A percentile compares a stretch with the other conserved stretches of the same genome.
Evolutionary conservation across 2,888 invertebrate genomes (phyloP).

Genomic region (Eulithis prunata): DNA sequence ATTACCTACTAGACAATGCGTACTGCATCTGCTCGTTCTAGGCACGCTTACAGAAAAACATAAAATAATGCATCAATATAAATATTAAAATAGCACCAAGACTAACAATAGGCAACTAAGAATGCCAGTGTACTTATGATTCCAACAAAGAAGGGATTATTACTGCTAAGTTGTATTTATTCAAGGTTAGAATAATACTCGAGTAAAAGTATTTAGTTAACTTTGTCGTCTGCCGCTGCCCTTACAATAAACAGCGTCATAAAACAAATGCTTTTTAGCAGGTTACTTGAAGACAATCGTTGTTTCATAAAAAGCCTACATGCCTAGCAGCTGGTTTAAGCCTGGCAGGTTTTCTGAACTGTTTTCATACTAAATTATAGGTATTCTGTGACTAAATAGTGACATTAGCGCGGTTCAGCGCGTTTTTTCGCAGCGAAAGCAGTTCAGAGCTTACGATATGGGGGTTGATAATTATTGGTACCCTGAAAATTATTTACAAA

Average conservation of each 20-base stretch:
- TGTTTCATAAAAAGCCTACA: no score
- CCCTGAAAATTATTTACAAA: no score
- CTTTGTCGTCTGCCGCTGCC: slow-evolving; percentile 22
- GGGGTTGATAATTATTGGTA: no score
- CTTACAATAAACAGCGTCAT: no score
- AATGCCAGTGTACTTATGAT: slow-evolving; percentile 13
- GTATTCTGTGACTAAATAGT: no score
- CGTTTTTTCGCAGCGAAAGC: no score
- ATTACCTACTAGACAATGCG: neutral
- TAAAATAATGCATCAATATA: slow-evolving; percentile 11
- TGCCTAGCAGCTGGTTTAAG: no score
- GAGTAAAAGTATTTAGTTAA: neutral
- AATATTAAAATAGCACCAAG: slow-evolving; percentile 22
- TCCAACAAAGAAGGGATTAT: slow-evolving; percentile 29
- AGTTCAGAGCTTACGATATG: no score
- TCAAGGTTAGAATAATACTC: slow-evolving; percentile 12
- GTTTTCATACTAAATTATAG: no score
- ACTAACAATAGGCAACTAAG: no score
- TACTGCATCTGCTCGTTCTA: slow-evolving; percentile 8
- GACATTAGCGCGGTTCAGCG: no score
- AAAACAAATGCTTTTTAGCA: slow-evolving; percentile 14
- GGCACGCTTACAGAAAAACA: slow-evolving; percentile 27
- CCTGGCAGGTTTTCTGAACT: no score
- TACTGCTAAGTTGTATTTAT: neutral
- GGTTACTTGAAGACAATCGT: slow-evolving; percentile 3